Base-by-base conservation (phyloP, 1,140 invertebrate genomes). In the Nomia melanderi region DNA sequence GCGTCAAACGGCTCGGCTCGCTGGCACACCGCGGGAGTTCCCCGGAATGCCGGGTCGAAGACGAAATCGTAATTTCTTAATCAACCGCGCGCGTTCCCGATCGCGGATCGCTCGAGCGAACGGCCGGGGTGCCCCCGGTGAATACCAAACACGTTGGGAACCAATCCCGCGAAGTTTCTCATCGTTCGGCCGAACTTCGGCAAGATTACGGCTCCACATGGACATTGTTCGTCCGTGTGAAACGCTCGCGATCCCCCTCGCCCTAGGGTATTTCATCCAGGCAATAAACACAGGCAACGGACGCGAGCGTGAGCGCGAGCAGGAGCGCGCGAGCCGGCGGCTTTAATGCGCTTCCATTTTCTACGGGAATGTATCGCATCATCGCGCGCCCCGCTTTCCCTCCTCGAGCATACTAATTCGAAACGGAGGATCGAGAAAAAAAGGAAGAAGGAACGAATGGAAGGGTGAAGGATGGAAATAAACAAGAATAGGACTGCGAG, bases 191-290 rank as follows among this genome's bases (percentile, higher is more conserved):
- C 59, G 56, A 83, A 83, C 82, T 83, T 82, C 62, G 76, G 59
- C 65, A 82, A 83, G 80, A 83, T 83, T 83, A 82, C 70, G 70
- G 72, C 53, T 63, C 39, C 76, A 63, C 62, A 63, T 66, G 75
- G 66, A 76, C 79, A 77, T 70, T 57, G 50, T 25, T n/a, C 66
- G 81, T 76, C 62, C 66, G 54, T 67, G 31, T 60, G 70, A 62
- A 65, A 67, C 41, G 33, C 31, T 27, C 54, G n/a, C 20, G 17
- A 23, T n/a, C 36, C 39, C 64, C 31, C 33, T 79, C 50, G 77
- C 77, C 69, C 41, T 14, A 23, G 66, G 82, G 64, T 75, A 50
- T 76, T 73, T 62, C 72, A 65, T 75, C 70, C 56, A 60, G 33
- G 67, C 77, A 67, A 84, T 77, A 83, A 84, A 84, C 67, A 80